Conservation (phyloP, 2,888 invertebrate species). For the Stenodema calcarata region DNA sequence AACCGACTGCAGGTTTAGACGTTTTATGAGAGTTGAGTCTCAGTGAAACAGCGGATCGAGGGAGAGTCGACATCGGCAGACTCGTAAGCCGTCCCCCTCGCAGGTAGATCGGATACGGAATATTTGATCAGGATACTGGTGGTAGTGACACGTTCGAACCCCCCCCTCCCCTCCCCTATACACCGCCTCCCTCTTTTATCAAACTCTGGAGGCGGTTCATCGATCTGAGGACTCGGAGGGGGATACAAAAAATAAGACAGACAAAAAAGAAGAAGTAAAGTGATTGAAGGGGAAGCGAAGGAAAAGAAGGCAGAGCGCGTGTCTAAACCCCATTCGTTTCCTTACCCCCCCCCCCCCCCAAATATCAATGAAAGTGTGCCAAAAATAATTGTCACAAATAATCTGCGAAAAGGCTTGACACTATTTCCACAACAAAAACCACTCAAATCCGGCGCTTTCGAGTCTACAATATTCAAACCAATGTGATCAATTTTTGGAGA, state of each 20-base stretch:
- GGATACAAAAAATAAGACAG: neutral
- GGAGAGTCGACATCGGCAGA: too few relatives aligned
- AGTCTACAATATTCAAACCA: too few relatives aligned
- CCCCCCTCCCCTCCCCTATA: neutral
- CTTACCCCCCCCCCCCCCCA: too few relatives aligned
- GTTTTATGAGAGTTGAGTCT: too few relatives aligned
- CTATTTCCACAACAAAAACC: too few relatives aligned
- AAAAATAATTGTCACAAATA: too few relatives aligned
- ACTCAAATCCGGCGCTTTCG: too few relatives aligned
- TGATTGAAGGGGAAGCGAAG: neutral
- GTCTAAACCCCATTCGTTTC: neutral
- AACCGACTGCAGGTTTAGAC: too few relatives aligned
- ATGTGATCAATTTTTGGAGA: too few relatives aligned
- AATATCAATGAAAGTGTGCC: too few relatives aligned
- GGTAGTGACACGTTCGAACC: neutral
- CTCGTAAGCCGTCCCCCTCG: neutral
- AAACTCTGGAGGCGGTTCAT: neutral
- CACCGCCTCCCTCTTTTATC: neutral
- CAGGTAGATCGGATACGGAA: constrained; percentile 12
- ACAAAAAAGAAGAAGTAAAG: neutral
- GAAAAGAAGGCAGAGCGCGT: neutral
- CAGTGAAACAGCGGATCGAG: too few relatives aligned
- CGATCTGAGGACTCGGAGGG: neutral
- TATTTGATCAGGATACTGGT: constrained; percentile 3
- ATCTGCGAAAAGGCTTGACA: too few relatives aligned